These are phyloP conservation scores for Apostichopus japonicus DNA, from an alignment of 35 echinoderm and acorn worm species.

Conservation along the genomic window DNA sequence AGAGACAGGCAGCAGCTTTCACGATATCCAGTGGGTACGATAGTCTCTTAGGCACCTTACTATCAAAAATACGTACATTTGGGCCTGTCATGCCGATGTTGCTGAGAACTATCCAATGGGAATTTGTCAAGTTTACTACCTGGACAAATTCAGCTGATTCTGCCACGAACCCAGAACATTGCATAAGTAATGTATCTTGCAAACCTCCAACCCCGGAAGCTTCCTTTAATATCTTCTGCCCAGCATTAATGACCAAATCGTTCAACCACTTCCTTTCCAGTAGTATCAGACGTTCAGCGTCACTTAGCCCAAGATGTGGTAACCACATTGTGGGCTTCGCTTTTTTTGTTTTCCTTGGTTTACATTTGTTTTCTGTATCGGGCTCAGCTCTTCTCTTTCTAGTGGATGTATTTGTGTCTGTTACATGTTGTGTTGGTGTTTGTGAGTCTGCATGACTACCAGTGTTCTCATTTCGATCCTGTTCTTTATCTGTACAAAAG, in stretches of 20 bases:
- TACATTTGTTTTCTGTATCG: not conserved
- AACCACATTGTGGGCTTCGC: not conserved
- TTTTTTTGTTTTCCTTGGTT: not conserved
- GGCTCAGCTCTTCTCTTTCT: not conserved
- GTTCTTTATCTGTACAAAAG: not conserved
- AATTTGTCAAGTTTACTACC: slow-evolving; percentile 17
- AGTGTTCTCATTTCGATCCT: not conserved
- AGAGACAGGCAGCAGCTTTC: slow-evolving; percentile 24
- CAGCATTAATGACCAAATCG: slow-evolving; percentile 20
- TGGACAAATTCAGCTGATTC: slow-evolving; percentile 44
- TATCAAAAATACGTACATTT: not conserved
- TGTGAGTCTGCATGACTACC: not conserved
- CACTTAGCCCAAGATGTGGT: not conserved
- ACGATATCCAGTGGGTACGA: slow-evolving; percentile 22
- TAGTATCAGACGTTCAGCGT: not conserved
- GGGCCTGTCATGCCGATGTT: not conserved
- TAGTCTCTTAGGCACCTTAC: not conserved
- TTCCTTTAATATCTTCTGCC: not conserved
- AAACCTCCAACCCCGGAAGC: slow-evolving; percentile 4
- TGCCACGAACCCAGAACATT: not conserved
- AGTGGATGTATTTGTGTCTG: not conserved
- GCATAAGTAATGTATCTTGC: slow-evolving; percentile 13
- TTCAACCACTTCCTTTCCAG: not conserved
- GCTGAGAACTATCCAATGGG: slow-evolving; percentile 23
- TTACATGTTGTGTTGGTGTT: not conserved